Conservation (phyloP, 2,888 invertebrate genomes). For the Clostera curtula region DNA sequence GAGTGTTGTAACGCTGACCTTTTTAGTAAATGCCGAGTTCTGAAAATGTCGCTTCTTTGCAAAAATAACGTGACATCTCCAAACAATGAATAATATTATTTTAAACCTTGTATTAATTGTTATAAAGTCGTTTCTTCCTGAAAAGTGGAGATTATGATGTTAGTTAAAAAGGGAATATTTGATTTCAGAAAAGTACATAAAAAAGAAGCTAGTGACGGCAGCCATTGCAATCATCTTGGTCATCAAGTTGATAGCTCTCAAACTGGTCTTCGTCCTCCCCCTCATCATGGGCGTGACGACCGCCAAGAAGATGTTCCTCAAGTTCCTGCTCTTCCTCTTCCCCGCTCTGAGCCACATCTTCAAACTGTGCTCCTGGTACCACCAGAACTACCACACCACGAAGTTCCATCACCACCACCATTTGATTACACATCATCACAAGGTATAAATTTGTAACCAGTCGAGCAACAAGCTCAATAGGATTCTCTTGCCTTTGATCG, state of each 20-base stretch:
- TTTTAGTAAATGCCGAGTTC: no score
- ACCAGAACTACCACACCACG: constrained; percentile 80
- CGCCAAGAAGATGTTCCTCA: constrained; percentile 88
- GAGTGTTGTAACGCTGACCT: no score
- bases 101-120: no score
- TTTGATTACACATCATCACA: constrained; percentile 84
- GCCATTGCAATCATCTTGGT: constrained; percentile 85
- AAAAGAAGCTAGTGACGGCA: constrained; percentile 82
- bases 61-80: no score
- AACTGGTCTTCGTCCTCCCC: constrained; percentile 86
- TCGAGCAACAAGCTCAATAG: not conserved
- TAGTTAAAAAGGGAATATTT: not conserved
- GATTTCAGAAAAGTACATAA: constrained; percentile 83
- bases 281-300: constrained; percentile 85
- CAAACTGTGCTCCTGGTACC: constrained; percentile 89
- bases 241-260: constrained; percentile 85
- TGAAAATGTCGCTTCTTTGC: no score
- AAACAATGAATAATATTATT: no score
- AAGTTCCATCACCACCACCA: constrained; percentile 90
- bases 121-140: no score
- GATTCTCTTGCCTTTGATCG: not conserved
- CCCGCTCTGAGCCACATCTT: constrained; percentile 88
- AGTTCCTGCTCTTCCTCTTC: constrained; percentile 86
- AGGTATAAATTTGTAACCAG: constrained; percentile 28
- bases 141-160: no score